Evolutionary conservation across 2,113 vertebrate species (phyloP).

Genomic region (Sisor rabdophorus): DNA sequence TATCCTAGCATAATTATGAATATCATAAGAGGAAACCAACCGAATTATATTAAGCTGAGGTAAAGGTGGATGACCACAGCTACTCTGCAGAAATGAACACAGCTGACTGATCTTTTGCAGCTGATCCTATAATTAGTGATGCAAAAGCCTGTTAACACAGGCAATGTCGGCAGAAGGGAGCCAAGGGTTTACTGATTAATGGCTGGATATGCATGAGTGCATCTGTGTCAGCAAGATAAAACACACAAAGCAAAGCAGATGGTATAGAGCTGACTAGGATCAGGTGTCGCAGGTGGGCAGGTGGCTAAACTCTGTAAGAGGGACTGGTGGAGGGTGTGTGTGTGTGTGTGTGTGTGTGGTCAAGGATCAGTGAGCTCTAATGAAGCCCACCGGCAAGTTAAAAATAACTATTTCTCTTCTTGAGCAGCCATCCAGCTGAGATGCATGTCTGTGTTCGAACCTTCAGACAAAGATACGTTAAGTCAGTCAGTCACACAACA

Average conservation of each 20-base stretch:
- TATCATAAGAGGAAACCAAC: background rate
- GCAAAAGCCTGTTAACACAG: background rate
- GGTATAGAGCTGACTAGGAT: slow-evolving; percentile 29
- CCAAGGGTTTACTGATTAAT: background rate
- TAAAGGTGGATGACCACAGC: background rate
- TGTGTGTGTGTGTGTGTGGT: slow-evolving; percentile 19
- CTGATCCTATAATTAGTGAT: slow-evolving; percentile 19
- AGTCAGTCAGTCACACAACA: background rate
- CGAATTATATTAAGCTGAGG: background rate
- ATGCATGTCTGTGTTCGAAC: background rate
- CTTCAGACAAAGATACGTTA: background rate
- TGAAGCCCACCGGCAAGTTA: slow-evolving; percentile 8
- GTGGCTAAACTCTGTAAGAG: slow-evolving; percentile 23
- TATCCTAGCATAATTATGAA: background rate
- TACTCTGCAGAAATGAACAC: background rate
- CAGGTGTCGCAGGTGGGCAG: slow-evolving; percentile 42
- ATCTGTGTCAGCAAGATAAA: slow-evolving; percentile 13
- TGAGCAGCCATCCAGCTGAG: background rate
- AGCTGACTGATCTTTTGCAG: slow-evolving; percentile 6
- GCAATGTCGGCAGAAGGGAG: background rate
- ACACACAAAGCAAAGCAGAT: slow-evolving; percentile 34
- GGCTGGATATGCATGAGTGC: slow-evolving; percentile 12
- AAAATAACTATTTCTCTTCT: slow-evolving; percentile 29
- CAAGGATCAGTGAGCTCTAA: slow-evolving; percentile 28
- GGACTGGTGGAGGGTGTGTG: background rate